Conservation (phyloP, 2,888 invertebrate species). For the Tipula vernalis region DNA sequence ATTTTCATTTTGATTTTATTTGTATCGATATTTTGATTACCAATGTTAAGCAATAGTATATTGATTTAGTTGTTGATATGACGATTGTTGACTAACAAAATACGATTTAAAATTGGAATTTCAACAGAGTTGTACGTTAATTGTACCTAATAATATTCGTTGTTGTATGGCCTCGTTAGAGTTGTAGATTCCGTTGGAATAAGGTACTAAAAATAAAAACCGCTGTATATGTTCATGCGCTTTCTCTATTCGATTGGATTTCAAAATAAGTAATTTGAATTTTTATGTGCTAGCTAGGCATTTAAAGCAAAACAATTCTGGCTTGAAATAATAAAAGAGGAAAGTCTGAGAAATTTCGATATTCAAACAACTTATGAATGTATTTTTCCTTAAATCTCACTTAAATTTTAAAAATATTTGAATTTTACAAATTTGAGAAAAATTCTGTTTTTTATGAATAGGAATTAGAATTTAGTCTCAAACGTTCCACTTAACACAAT, state of each 20-base stretch:
- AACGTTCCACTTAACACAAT: too few species aligned
- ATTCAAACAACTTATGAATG: too few species aligned
- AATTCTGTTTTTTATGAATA: too few species aligned
- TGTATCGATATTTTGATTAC: neutral
- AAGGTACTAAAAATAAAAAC: neutral
- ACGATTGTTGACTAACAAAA: neutral
- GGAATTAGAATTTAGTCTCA: too few species aligned
- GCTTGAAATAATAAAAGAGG: too few species aligned
- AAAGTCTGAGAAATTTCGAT: too few species aligned
- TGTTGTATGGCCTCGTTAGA: neutral
- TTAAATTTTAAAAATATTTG: too few species aligned
- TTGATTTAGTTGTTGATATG: neutral
- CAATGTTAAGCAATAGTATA: neutral
- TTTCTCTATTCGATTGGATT: neutral
- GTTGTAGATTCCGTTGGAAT: neutral
- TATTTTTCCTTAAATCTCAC: too few species aligned
- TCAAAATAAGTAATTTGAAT: neutral
- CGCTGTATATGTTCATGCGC: neutral
- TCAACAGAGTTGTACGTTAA: neutral
- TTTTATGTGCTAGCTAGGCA: neutral
- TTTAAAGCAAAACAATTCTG: too few species aligned
- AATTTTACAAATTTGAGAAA: too few species aligned
- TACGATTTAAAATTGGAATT: neutral
- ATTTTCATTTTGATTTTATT: neutral
- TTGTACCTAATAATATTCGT: neutral